Evolutionary conservation across 1,140 invertebrate species (phyloP).

Genomic region (Bombus confusus): DNA sequence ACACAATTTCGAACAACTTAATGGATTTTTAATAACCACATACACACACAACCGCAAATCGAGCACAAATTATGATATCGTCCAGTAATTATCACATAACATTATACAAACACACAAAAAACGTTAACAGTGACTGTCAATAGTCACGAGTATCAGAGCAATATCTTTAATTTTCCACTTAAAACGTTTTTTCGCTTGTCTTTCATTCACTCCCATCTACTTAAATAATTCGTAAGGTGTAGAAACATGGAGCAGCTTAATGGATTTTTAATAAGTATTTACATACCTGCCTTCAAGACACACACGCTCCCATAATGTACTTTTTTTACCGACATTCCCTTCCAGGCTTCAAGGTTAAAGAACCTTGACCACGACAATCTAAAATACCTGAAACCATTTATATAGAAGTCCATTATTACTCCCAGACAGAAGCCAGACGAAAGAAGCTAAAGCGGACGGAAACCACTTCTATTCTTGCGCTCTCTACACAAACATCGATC

Average conservation of each 20-base stretch:
- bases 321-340: neutral
- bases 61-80: neutral
- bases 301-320: neutral
- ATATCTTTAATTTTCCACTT: too few species aligned
- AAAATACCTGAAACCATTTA: neutral
- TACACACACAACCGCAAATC: neutral
- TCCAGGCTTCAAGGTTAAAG: neutral
- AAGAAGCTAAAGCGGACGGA: neutral
- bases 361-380: conserved; percentile 8
- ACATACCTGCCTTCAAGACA: neutral
- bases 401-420: neutral
- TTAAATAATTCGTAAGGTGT: neutral
- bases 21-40: neutral
- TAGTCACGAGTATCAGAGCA: too few species aligned
- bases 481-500: neutral
- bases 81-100: neutral
- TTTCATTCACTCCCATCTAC: neutral
- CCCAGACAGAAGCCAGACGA: neutral
- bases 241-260: neutral
- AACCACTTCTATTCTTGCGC: neutral
- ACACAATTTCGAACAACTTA: neutral
- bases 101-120: too few species aligned
- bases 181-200: too few species aligned
- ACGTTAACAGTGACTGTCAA: too few species aligned
- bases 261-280: conserved; percentile 4